These are phyloP conservation scores for Microcebus jonahi DNA, from an alignment of 2,113 vertebrate genomes.

Conservation along the genomic window DNA sequence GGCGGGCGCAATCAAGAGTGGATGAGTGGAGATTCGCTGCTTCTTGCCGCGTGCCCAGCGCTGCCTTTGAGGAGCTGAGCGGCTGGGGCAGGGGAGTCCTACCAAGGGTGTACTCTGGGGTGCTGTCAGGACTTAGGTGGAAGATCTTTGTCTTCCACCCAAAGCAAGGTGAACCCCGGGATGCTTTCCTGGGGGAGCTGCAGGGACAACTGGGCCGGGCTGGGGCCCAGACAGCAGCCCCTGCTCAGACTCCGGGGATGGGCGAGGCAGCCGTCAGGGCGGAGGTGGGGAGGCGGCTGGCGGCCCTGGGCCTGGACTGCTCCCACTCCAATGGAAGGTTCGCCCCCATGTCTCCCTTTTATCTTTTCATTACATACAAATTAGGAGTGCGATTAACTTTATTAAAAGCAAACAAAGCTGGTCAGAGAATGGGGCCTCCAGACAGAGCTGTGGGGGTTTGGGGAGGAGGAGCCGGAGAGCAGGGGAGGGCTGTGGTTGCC, in stretches of 20 bases:
- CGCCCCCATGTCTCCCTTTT: constrained; percentile 44
- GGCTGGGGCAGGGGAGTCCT: neutral
- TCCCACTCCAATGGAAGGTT: constrained; percentile 26
- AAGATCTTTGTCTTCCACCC: neutral
- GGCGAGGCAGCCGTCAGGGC: neutral
- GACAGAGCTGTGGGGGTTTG: neutral
- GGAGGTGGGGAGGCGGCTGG: constrained; percentile 40
- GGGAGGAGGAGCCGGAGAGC: neutral
- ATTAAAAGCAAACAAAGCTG: constrained; percentile 50
- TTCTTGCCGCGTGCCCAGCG: neutral
- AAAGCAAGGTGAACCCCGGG: neutral
- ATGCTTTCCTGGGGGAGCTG: neutral
- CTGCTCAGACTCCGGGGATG: neutral
- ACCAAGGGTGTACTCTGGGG: neutral
- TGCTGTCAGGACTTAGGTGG: neutral
- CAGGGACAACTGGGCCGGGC: neutral
- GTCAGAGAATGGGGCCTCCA: constrained; percentile 56
- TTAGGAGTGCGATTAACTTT: constrained; percentile 65
- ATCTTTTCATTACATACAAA: constrained; percentile 56
- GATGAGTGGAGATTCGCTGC: neutral
- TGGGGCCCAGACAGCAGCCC: neutral
- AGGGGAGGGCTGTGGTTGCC: constrained; percentile 11
- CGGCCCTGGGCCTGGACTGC: neutral
- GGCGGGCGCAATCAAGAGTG: neutral
- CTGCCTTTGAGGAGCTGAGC: neutral